Conservation (phyloP, 2,888 invertebrate species). For the Caenorhabditis angaria region DNA sequence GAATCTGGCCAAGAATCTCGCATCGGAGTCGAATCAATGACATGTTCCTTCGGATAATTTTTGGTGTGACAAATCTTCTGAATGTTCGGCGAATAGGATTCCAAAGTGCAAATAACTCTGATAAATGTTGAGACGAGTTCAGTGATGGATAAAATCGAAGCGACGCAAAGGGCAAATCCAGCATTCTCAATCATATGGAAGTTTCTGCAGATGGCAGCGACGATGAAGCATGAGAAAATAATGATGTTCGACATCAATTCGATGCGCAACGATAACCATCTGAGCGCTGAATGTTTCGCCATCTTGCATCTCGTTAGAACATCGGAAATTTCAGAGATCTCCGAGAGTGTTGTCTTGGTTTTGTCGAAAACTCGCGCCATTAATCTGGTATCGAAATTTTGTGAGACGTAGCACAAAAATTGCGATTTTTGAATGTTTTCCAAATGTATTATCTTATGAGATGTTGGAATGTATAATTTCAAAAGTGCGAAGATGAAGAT, state of each 20-base stretch:
- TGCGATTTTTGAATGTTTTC: constrained; percentile 37
- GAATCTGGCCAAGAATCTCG: constrained; percentile 41
- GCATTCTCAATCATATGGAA: constrained; percentile 33
- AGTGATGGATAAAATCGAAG: constrained; percentile 29
- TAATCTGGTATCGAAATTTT: constrained; percentile 36
- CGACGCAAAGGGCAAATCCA: constrained; percentile 32
- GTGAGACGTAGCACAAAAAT: constrained; percentile 30
- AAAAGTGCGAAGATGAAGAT: constrained; percentile 73
- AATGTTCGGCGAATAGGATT: constrained; percentile 16
- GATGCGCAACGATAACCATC: constrained; percentile 89
- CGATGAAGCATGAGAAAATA: constrained; percentile 34
- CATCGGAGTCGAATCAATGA: constrained; percentile 17
- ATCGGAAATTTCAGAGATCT: constrained; percentile 44
- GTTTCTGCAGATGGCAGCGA: constrained; percentile 31
- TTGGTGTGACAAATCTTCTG: constrained; percentile 27
- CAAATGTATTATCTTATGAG: constrained; percentile 79
- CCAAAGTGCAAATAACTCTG: constrained; percentile 18
- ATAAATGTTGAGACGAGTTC: constrained; percentile 30
- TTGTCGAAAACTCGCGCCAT: constrained; percentile 33
- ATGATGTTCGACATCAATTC: constrained; percentile 91
- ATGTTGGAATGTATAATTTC: constrained; percentile 91
- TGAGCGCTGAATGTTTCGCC: constrained; percentile 45
- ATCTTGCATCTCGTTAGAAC: constrained; percentile 50
- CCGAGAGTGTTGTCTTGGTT: constrained; percentile 22
- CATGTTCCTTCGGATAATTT: constrained; percentile 30